phyloP scores from a whole-genome alignment of 2,888 invertebrate genomes.

The Gymnocheta viridis region DNA sequence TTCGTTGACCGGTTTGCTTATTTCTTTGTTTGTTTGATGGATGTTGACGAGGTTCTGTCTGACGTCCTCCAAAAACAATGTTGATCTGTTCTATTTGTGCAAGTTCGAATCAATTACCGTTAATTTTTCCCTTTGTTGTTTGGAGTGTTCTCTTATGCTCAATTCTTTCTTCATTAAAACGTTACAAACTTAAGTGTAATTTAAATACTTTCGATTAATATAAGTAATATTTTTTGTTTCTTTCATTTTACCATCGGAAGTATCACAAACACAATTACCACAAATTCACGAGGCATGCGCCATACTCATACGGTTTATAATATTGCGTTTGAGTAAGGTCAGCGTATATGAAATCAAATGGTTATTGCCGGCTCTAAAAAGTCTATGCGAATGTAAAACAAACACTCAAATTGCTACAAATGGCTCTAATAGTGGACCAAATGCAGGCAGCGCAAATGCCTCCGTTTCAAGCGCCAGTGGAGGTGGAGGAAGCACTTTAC shows the following conservation, averaged over 20 bases:
- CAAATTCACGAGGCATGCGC: slow-evolving; percentile 87
- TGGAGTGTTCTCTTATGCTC: too few relatives aligned
- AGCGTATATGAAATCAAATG: slow-evolving; percentile 82
- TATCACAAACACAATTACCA: slow-evolving; percentile 86
- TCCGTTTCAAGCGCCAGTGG: slow-evolving; percentile 20
- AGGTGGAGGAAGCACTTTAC: slow-evolving; percentile 63
- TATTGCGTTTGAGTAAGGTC: slow-evolving; percentile 82
- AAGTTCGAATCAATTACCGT: too few relatives aligned
- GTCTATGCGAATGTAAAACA: slow-evolving; percentile 86
- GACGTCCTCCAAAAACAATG: too few relatives aligned
- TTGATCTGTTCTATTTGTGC: too few relatives aligned
- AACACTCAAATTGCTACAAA: slow-evolving; percentile 43
- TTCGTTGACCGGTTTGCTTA: too few relatives aligned
- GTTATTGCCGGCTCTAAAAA: slow-evolving; percentile 87
- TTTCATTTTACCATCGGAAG: slow-evolving; percentile 79
- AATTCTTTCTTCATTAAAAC: too few relatives aligned
- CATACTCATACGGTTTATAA: slow-evolving; percentile 86
- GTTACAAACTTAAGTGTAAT: too few relatives aligned
- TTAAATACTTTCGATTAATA: too few relatives aligned
- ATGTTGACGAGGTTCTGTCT: too few relatives aligned
- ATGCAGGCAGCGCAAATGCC: slow-evolving; percentile 39
- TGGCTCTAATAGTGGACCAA: slow-evolving; percentile 40
- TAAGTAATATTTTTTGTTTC: too few relatives aligned
- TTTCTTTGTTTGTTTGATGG: too few relatives aligned
- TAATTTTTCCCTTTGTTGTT: too few relatives aligned